Base-by-base conservation (phyloP, 2,797 vertebrate genomes). In the Etheostoma nigrum region DNA sequence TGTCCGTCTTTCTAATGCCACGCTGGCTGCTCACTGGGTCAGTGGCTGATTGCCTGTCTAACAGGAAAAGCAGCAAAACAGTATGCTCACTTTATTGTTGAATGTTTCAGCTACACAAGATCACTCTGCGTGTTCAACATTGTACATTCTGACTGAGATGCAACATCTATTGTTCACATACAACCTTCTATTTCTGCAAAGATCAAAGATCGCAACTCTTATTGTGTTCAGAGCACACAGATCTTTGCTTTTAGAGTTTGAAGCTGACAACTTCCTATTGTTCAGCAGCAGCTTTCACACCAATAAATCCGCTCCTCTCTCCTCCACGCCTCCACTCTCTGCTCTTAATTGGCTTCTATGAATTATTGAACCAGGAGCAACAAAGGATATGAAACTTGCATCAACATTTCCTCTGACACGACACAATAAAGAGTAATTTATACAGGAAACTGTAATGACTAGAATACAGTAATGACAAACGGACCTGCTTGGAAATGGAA, bases 331-430 rank as follows among this genome's bases (percentile, higher is more conserved):
- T 47, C 59, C 21, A 14, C 45, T 58, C 65, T 76, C 72, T 14
- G n/a, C 73, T 74, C 62, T 51, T 74, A 73, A 75, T 62, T 30
- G n/a, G 36, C 55, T 76, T 23, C 2, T 49, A 53, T 74, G 51
- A 81, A 83, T 70, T 76, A 81, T 61, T 75, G 67, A 90, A 76
- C 70, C 71, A 30, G 42, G 30, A 78, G 58, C 36, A 64, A 66
- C 30, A 25, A 53, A 55, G 51, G 60, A 67, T 62, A 40, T 54
- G 30, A 74, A 68, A 73, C 51, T 19, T 44, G 36, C 52, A 53
- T 65, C 53, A 5, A 54, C 47, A n/a, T 61, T 70, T 78, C 67
- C 33, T 66, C 51, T 25, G 58, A 78, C 59, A 81, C 13, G 75
- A 75, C 60, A 79, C 48, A 64, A 72, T 15, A 5, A 53, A 57